Base-by-base conservation (phyloP, 2,888 invertebrate genomes). In the Tipula unca region DNA sequence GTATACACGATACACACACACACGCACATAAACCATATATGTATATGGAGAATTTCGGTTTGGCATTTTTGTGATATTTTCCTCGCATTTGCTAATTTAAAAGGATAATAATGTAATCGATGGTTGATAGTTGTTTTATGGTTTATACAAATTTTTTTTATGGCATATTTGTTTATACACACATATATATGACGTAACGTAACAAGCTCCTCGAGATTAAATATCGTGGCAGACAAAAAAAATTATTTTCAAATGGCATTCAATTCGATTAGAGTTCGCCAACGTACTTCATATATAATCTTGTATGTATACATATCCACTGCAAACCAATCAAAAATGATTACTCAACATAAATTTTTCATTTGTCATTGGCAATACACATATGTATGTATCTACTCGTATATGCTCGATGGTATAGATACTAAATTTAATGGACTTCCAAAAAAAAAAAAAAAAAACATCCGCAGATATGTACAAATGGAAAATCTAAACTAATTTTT, bases 301-400 rank as follows among this genome's bases (percentile, higher is more conserved):
- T 69, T 4, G 14, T 25, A 25, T 69, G 25, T 48, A 54, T 48
- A 69, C 48, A 17, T 10, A 69, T 69, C 69, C 69, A 69, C 13
- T 69, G 69, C 69, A 69, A 69, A 69, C 69, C 69, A 69, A 69
- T 69, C 69, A 69, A 69, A 69, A 69, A 69, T 69, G 69, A 69
- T 69, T 69, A 69, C 69, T 69, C 69, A 69, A 69, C 69, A 69
- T 69, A 69, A 69, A 69, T 13, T 69, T 69, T 69, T 69, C 25
- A 69, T 69, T 69, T 69, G 69, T 69, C 69, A 69, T 69, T 69
- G 69, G 69, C 69, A 48, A 48, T 17, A 48, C n/a, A 48, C 48
- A 69, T 17, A 48, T 6, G 17, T 17, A n/a, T n/a, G n/a, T n/a
- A n/a, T n/a, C n/a, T n/a, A n/a, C n/a, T n/a, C n/a, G n/a, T 69